These are phyloP conservation scores for Aphrophora alni DNA, from an alignment of 2,888 invertebrate genomes.

Conservation along the genomic window DNA sequence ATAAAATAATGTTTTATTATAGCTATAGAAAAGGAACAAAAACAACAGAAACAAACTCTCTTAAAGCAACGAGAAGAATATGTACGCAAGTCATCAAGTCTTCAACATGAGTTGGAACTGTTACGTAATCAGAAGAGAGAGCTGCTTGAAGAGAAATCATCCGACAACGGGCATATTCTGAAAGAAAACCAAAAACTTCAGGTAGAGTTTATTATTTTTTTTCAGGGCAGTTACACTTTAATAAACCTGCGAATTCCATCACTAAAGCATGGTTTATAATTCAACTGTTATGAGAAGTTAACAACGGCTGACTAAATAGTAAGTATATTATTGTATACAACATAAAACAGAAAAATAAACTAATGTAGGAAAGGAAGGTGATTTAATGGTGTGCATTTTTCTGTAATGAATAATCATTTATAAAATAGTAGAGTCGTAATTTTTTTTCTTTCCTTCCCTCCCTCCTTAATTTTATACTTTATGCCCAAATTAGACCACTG, in stretches of 20 bases:
- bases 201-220: not conserved
- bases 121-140: not conserved
- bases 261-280: too few species aligned
- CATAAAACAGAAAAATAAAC: not conserved
- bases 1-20: not conserved
- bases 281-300: too few species aligned
- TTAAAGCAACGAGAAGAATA: slow-evolving; percentile 9
- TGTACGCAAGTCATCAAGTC: not conserved
- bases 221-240: too few species aligned
- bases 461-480: too few species aligned
- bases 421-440: too few species aligned
- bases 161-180: not conserved
- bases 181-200: slow-evolving; percentile 7
- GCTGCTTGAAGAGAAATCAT: not conserved
- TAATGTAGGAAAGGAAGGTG: not conserved
- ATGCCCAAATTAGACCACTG: too few species aligned
- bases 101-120: not conserved
- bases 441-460: too few species aligned
- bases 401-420: not conserved
- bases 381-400: not conserved
- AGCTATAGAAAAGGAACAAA: slow-evolving; percentile 10
- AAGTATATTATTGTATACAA: not conserved
- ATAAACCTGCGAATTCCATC: too few species aligned
- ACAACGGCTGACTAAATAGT: not conserved
- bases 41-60: slow-evolving; percentile 14